Evolutionary conservation across 2,888 invertebrate genomes (phyloP).

Genomic region (Acronicta psi): DNA sequence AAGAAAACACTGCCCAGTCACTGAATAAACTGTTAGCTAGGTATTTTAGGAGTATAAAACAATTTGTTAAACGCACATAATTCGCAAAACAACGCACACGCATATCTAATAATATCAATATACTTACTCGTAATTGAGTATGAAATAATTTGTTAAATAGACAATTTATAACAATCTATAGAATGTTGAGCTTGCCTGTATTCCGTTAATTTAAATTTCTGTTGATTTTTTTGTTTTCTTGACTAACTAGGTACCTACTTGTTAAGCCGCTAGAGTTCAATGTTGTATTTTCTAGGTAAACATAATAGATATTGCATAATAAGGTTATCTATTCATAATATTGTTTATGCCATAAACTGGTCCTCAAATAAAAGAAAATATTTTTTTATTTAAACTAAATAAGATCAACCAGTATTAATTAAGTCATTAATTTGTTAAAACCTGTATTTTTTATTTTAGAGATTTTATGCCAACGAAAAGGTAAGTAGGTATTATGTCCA

Average conservation of each 20-base stretch:
- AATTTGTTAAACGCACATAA: conserved; percentile 29
- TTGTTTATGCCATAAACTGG: neutral
- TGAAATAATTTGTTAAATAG: conserved; percentile 14
- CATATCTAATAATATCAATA: conserved; percentile 32
- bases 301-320: conserved; percentile 11
- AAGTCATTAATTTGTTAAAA: conserved; percentile 18
- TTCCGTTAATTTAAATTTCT: conserved; percentile 22
- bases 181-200: conserved; percentile 24
- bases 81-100: conserved; percentile 27
- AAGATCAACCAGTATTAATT: conserved; percentile 23
- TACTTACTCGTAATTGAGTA: conserved; percentile 12
- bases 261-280: conserved; percentile 53
- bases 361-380: too few relatives aligned
- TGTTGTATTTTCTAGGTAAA: conserved; percentile 41
- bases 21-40: conserved; percentile 9
- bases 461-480: neutral
- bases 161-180: conserved; percentile 17
- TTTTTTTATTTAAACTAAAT: conserved; percentile 19
- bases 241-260: conserved; percentile 30
- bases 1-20: conserved; percentile 31
- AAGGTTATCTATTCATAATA: conserved; percentile 8
- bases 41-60: conserved; percentile 13
- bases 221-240: conserved; percentile 37
- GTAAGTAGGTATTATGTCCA: too few relatives aligned
- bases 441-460: neutral